Evolutionary conservation across 2,113 vertebrate species (phyloP), one percentile per base, ranked within the genome.

Genomic region (Amblyopsis rosae): DNA sequence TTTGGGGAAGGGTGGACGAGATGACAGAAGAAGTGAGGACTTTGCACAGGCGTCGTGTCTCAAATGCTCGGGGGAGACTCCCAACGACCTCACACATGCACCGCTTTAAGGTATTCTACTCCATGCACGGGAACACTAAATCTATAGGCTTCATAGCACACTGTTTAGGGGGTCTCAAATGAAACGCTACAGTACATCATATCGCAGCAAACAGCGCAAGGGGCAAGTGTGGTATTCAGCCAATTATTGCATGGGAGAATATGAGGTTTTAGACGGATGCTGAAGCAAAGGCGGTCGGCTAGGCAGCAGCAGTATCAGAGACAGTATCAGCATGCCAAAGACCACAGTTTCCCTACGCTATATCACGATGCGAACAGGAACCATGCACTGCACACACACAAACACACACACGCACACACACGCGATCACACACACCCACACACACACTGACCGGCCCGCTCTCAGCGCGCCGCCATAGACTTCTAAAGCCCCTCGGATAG

Each of bases 381-480:
- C 26, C 26, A 26, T 1, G 26, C 26, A 26, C 26, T 26, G 26
- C 26, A 26, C 19, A 2, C 19, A 26, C 26, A 35, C 55, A 41
- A 9, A 73, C 26, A 26, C 73, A 50, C 65, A 62, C 73, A 65
- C 54, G 32, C 62, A 17, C 26, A 26, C 26, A 26, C 26, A 26
- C 2, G 26, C 26, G 2, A 26, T 26, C 26, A 26, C 26, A 26
- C 64, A 62, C 73, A 65, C 54, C 32, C 62, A 17, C 62, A 59
- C 67, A 16, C 70, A 17, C 4, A 68, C 3, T 54, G 12, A 67
- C 76, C 72, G 54, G 70, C 79, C 75, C 72, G 60, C 50, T 69
- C 64, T 77, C 73, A 81, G 69, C 82, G 82, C 86, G 73, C 71
- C 80, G 72, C 67, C 17, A 71, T 17, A 49, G 72, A 75, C 60